Percentiles rank a stretch among this genome's conserved stretches.
Evolutionary conservation across 2,113 vertebrate species (phyloP).

Genomic region (Zingel zingel): DNA sequence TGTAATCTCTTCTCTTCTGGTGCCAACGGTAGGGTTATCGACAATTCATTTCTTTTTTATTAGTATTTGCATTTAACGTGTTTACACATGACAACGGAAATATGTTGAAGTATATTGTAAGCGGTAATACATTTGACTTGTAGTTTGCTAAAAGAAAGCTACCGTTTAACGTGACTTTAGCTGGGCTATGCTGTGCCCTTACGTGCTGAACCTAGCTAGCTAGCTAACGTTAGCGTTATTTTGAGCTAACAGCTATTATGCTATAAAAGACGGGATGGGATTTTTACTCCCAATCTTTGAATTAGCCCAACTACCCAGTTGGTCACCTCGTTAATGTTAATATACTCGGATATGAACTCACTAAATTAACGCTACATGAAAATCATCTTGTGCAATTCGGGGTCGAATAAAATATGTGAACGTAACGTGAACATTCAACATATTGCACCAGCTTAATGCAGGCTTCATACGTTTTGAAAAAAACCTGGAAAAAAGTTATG

Average conservation of each 20-base stretch:
- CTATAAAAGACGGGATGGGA: background rate
- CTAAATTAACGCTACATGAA: background rate
- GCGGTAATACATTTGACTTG: background rate
- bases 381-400: background rate
- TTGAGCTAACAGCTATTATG: background rate
- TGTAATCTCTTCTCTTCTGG: constrained; percentile 34
- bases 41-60: background rate
- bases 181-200: background rate
- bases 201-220: background rate
- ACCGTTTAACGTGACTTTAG: background rate
- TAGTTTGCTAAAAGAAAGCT: background rate
- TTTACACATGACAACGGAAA: background rate
- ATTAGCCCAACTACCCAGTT: background rate
- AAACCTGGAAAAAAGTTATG: too few relatives aligned
- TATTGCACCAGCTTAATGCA: background rate
- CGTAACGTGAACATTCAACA: background rate
- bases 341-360: background rate
- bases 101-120: background rate
- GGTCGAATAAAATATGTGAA: background rate
- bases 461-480: too few relatives aligned
- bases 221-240: background rate
- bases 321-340: background rate
- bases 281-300: too few relatives aligned
- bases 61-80: background rate
- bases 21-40: constrained; percentile 54